Evolutionary conservation across 2,113 vertebrate species (phyloP).

Genomic region (Stegastes partitus): DNA sequence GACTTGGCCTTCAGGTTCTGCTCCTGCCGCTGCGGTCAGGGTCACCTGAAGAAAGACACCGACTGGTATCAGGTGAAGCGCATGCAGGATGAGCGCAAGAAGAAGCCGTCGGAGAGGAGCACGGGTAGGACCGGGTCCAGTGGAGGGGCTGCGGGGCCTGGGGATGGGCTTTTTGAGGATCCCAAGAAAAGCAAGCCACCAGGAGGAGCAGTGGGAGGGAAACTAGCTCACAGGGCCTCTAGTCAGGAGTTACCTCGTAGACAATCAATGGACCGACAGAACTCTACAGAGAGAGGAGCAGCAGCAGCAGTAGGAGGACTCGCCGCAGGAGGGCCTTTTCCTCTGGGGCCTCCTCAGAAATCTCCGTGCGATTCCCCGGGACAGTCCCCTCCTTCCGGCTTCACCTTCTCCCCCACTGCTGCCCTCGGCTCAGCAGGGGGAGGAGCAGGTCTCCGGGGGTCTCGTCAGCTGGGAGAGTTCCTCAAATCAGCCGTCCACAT

Average conservation of each 20-base stretch:
- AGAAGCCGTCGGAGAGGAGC: slow-evolving; percentile 91
- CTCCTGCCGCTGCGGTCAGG: slow-evolving; percentile 97
- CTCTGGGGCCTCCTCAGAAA: slow-evolving; percentile 80
- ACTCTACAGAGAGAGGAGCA: slow-evolving; percentile 90
- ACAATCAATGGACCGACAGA: slow-evolving; percentile 94
- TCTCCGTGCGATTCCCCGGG: slow-evolving; percentile 94
- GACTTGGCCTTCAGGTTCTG: slow-evolving; percentile 98
- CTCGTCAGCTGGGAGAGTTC: slow-evolving; percentile 95
- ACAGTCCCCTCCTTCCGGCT: slow-evolving; percentile 92
- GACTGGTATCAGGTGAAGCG: slow-evolving; percentile 99
- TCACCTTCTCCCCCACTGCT: slow-evolving; percentile 91
- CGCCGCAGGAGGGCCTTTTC: slow-evolving; percentile 46
- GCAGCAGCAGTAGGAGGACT: slow-evolving; percentile 25
- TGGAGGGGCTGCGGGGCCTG: slow-evolving; percentile 31
- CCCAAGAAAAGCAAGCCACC: slow-evolving; percentile 88
- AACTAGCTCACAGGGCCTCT: slow-evolving; percentile 87
- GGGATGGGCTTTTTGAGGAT: slow-evolving; percentile 86
- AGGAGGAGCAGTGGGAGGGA: slow-evolving; percentile 76
- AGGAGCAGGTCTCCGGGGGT: slow-evolving; percentile 86
- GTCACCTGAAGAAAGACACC: slow-evolving; percentile 97
- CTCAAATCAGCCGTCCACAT: slow-evolving; percentile 95
- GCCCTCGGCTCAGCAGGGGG: slow-evolving; percentile 62
- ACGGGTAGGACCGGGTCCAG: slow-evolving; percentile 75
- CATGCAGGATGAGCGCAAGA: slow-evolving; percentile 96
- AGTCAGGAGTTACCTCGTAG: slow-evolving; percentile 91